phyloP scores from a whole-genome alignment of 2,888 invertebrate genomes.

The Vanessa cardui region DNA sequence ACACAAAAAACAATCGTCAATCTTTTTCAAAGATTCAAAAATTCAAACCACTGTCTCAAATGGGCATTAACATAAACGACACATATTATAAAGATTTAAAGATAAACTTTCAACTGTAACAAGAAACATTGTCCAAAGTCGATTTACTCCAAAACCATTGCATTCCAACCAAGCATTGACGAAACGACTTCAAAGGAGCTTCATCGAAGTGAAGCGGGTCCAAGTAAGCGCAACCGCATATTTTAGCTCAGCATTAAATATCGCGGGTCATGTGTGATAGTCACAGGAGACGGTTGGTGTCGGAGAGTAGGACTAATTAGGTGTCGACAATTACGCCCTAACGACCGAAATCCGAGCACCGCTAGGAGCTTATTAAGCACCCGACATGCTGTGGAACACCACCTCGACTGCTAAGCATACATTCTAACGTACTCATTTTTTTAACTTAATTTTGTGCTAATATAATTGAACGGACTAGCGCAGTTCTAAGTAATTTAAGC shows the following conservation, averaged over 20 bases:
- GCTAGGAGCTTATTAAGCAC: constrained; percentile 69
- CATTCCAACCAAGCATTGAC: too few species aligned
- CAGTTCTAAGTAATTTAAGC: background rate
- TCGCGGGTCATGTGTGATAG: constrained; percentile 73
- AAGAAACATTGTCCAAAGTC: background rate
- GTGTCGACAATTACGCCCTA: constrained; percentile 76
- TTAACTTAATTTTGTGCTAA: constrained; percentile 1
- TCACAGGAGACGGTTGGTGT: constrained; percentile 63
- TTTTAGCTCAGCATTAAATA: constrained; percentile 46
- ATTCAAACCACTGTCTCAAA: too few species aligned
- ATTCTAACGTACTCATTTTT: constrained; percentile 12
- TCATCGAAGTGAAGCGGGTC: background rate
- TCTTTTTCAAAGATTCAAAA: too few species aligned
- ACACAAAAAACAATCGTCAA: too few species aligned
- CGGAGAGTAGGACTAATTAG: constrained; percentile 69
- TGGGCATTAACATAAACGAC: too few species aligned
- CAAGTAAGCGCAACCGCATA: constrained; percentile 30
- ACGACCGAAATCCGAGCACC: constrained; percentile 73
- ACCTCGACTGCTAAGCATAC: constrained; percentile 41
- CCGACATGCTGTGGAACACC: constrained; percentile 49
- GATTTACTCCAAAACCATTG: background rate
- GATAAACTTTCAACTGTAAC: background rate
- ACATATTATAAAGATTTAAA: background rate
- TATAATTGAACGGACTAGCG: background rate
- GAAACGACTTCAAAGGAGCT: background rate